phyloP scores from a whole-genome alignment of 2,888 invertebrate species.

The Trileptium ribeirensis region DNA sequence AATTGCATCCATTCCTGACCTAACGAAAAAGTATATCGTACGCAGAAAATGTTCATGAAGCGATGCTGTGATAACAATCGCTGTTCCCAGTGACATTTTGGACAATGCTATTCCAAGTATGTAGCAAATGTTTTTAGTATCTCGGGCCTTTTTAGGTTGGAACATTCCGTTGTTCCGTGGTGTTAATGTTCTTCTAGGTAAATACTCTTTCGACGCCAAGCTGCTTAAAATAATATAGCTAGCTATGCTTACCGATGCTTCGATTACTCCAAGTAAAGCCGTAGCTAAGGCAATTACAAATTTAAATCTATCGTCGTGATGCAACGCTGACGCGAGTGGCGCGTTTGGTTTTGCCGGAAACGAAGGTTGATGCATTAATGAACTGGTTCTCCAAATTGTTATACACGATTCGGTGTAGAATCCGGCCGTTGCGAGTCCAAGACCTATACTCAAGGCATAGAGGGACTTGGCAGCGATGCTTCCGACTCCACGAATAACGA shows the following conservation, averaged over 20 bases:
- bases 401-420: constrained; percentile 42
- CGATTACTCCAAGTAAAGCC: background rate
- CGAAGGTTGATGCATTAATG: background rate
- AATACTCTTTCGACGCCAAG: background rate
- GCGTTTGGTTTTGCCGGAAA: too few species aligned
- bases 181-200: too few species aligned
- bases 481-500: constrained; percentile 46
- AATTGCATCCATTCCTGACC: background rate
- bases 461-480: constrained; percentile 47
- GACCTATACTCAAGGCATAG: constrained; percentile 42
- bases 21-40: background rate
- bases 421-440: constrained; percentile 44
- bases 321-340: too few species aligned
- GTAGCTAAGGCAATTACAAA: background rate
- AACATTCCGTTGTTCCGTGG: background rate
- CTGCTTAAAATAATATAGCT: background rate
- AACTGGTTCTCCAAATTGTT: background rate
- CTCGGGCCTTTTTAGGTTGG: too few species aligned
- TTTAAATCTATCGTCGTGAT: too few species aligned
- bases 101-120: background rate
- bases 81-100: background rate
- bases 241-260: background rate
- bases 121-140: too few species aligned
- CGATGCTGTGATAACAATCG: background rate
- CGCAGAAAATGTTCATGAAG: background rate